Percentiles rank a stretch among this genome's conserved stretches.
Conservation (phyloP, 2,797 vertebrate species). For the Danio aesculapii region DNA sequence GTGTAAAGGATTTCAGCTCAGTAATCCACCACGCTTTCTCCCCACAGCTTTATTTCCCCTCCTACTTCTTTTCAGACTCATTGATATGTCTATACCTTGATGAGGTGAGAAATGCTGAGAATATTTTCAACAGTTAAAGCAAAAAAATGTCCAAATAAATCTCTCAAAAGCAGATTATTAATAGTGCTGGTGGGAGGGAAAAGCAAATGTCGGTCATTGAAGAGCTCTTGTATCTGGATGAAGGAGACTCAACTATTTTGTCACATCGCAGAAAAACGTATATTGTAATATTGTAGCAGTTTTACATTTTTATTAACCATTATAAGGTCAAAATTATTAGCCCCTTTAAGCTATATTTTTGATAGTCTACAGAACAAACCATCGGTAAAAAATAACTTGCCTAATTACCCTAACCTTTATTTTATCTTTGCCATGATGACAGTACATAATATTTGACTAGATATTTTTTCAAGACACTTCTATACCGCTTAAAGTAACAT, state of each 20-base stretch:
- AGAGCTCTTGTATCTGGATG: background rate
- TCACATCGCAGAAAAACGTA: background rate
- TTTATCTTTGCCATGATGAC: too few species aligned
- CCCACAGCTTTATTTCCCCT: background rate
- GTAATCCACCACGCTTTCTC: background rate
- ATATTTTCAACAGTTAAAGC: background rate
- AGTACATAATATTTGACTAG: too few species aligned
- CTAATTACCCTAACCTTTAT: too few species aligned
- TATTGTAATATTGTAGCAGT: too few species aligned
- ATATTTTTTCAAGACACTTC: too few species aligned
- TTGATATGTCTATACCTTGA: background rate
- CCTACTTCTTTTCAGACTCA: background rate
- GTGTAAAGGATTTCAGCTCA: too few species aligned
- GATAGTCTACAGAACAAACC: too few species aligned
- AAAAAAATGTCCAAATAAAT: background rate
- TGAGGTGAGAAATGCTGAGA: background rate
- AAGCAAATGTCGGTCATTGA: slow-evolving; percentile 15
- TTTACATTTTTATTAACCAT: too few species aligned
- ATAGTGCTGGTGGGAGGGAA: background rate
- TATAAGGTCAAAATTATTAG: too few species aligned
- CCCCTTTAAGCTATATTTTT: too few species aligned
- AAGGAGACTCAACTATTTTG: background rate
- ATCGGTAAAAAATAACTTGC: too few species aligned
- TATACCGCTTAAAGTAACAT: too few species aligned
- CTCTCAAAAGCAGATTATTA: background rate